Percentiles rank a stretch among this genome's conserved stretches.
phyloP scores from a whole-genome alignment of 2,113 vertebrate genomes.

The Pluvialis apricaria region DNA sequence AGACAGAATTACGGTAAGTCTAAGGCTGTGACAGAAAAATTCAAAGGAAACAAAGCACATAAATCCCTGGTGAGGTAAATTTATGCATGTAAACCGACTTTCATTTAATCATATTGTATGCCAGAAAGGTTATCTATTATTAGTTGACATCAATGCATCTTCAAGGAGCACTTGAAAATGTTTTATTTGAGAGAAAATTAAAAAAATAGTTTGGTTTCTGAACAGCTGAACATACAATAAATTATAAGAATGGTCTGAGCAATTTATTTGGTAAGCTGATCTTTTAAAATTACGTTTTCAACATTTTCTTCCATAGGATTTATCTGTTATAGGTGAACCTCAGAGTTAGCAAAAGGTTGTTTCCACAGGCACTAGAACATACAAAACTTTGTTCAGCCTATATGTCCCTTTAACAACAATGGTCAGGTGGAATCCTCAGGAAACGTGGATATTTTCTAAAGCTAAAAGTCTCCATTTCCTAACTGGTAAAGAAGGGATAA shows the following conservation, averaged over 20 bases:
- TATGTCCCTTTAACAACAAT: not conserved
- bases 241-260: not conserved
- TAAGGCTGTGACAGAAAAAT: not conserved
- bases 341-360: not conserved
- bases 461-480: not conserved
- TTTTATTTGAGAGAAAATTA: not conserved
- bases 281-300: constrained; percentile 9
- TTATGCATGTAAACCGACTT: not conserved
- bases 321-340: not conserved
- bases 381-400: not conserved
- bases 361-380: not conserved
- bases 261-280: not conserved
- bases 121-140: not conserved
- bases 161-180: not conserved
- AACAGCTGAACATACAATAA: not conserved
- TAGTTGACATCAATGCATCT: not conserved
- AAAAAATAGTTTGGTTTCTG: not conserved
- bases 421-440: not conserved
- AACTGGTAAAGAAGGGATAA: not conserved
- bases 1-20: not conserved
- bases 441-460: not conserved
- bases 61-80: not conserved
- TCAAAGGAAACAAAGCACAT: not conserved
- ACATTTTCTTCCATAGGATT: not conserved
- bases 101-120: not conserved